These are phyloP conservation scores for Melanotaenia nigrans DNA, from an alignment of 2,797 vertebrate species.

Conservation along the genomic window DNA sequence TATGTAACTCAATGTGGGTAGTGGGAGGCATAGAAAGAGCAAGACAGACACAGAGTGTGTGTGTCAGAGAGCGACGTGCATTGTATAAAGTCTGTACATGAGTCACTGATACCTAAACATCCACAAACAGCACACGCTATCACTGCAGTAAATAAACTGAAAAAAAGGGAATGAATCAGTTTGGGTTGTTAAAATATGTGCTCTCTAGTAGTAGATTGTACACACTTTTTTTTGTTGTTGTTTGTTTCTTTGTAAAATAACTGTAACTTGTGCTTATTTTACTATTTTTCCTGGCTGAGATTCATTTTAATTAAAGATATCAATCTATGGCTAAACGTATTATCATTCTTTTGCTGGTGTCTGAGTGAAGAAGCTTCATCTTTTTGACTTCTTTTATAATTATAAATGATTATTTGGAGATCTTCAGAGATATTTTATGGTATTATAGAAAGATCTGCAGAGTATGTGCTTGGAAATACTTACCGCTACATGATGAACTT, in stretches of 20 bases:
- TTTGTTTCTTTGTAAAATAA: slow-evolving; percentile 63
- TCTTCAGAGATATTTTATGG: slow-evolving; percentile 4
- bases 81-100: slow-evolving; percentile 64
- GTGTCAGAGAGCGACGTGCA: slow-evolving; percentile 45
- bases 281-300: slow-evolving; percentile 53
- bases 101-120: slow-evolving; percentile 65
- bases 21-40: slow-evolving; percentile 70
- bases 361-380: slow-evolving; percentile 31
- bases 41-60: slow-evolving; percentile 50
- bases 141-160: slow-evolving; percentile 56
- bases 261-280: slow-evolving; percentile 67
- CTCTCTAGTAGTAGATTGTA: slow-evolving; percentile 52
- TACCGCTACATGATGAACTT: slow-evolving; percentile 41
- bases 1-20: slow-evolving; percentile 76
- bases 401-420: slow-evolving; percentile 17
- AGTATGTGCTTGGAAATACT: slow-evolving; percentile 46
- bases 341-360: slow-evolving; percentile 60
- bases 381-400: slow-evolving; percentile 17
- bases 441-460: slow-evolving; percentile 30
- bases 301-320: slow-evolving; percentile 76
- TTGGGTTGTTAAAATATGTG: slow-evolving; percentile 35
- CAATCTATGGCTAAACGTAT: slow-evolving; percentile 65
- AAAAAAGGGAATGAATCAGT: slow-evolving; percentile 31
- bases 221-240: slow-evolving; percentile 6
- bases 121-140: slow-evolving; percentile 49